A percentile compares a stretch with the other conserved stretches of the same genome.
phyloP scores from a whole-genome alignment of 2,888 invertebrate species.

The Agrotis puta region DNA sequence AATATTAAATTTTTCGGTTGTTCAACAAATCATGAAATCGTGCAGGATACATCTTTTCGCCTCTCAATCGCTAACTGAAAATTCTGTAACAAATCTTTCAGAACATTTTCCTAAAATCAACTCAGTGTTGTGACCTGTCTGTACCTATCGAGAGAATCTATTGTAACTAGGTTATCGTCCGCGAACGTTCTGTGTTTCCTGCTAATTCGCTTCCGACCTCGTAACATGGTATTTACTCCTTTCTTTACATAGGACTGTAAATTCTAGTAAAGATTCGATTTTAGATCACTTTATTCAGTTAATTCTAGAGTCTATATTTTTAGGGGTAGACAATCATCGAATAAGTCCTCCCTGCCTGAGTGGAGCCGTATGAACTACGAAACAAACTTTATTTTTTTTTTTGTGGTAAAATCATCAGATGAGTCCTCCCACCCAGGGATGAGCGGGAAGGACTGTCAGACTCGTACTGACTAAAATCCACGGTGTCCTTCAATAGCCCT shows the following conservation, averaged over 20 bases:
- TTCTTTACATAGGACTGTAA: background rate
- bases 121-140: background rate
- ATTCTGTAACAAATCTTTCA: background rate
- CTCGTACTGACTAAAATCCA: too few species aligned
- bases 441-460: too few species aligned
- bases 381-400: too few species aligned
- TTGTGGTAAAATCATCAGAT: too few species aligned
- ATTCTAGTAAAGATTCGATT: background rate
- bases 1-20: background rate
- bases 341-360: too few species aligned
- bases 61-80: background rate
- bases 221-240: slow-evolving; percentile 26
- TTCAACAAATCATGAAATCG: background rate
- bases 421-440: too few species aligned
- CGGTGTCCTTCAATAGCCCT: too few species aligned
- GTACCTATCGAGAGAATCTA: slow-evolving; percentile 4
- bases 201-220: slow-evolving; percentile 42
- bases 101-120: slow-evolving; percentile 26
- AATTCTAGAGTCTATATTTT: background rate
- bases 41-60: background rate
- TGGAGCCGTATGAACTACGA: too few species aligned
- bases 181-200: slow-evolving; percentile 35
- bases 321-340: too few species aligned
- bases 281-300: background rate
- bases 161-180: slow-evolving; percentile 53